Conservation (phyloP, 2,113 vertebrate genomes). For the Sebastes schlegelii region DNA sequence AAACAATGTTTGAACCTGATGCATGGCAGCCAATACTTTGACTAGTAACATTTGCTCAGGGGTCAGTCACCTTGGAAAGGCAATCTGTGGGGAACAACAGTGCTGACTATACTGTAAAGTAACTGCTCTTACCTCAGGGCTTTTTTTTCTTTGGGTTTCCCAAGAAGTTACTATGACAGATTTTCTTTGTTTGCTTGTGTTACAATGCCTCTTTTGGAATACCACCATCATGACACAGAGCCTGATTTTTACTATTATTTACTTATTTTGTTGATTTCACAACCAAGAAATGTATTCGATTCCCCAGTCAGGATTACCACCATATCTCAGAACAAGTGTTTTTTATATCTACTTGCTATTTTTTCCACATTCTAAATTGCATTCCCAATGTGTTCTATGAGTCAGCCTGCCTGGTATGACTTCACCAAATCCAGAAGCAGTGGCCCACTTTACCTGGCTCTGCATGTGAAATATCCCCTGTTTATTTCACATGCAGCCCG, state of each 20-base stretch:
- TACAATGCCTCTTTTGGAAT: conserved; percentile 38
- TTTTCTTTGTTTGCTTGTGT: conserved; percentile 35
- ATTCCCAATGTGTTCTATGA: conserved; percentile 44
- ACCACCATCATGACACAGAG: conserved; percentile 20
- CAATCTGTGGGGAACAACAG: conserved; percentile 67
- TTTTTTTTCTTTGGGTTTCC: conserved; percentile 28
- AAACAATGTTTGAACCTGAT: conserved; percentile 74
- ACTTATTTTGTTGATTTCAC: conserved; percentile 40
- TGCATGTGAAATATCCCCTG: conserved; percentile 54
- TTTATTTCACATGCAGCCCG: conserved; percentile 51
- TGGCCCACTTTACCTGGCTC: conserved; percentile 54
- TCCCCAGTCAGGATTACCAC: conserved; percentile 13
- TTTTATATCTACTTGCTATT: conserved; percentile 18
- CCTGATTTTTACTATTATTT: conserved; percentile 27
- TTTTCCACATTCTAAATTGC: conserved; percentile 52
- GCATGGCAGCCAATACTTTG: conserved; percentile 72
- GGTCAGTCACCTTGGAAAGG: conserved; percentile 75
- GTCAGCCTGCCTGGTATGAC: conserved; percentile 43
- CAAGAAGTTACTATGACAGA: conserved; percentile 33
- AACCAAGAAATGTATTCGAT: conserved; percentile 33
- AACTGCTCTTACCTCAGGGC: conserved; percentile 45
- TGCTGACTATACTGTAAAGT: conserved; percentile 71
- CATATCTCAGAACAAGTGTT: conserved; percentile 37
- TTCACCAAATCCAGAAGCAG: conserved; percentile 46
- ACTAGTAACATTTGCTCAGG: conserved; percentile 73